Base-by-base conservation (phyloP, 2,797 vertebrate genomes). In the Amblyopsis hoosieri region DNA sequence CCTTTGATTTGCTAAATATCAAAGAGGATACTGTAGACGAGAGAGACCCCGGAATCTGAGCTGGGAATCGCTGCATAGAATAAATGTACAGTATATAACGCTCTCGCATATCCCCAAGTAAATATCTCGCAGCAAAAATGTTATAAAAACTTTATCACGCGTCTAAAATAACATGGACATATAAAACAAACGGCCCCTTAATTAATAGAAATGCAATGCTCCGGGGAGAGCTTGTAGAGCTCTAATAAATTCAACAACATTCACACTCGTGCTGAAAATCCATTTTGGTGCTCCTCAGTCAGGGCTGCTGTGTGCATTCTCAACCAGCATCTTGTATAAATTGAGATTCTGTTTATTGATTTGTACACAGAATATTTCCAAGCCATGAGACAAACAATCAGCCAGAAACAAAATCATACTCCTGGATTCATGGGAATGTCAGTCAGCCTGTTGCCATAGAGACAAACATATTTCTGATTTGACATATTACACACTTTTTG, bases 121-220 rank as follows among this genome's bases (percentile, higher is more conserved):
- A 45, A 45, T 47, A 12, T 15, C 4, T 2, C 3, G 47, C 65
- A 62, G 31, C 2, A 6, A 54, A 45, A 49, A 57, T 56, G 65
- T 71, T 46, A 72, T 80, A 50, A 82, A 83, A 76, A 75, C 74
- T 84, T 79, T 33, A 84, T 71, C 45, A 46, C 17, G 71, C 71
- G 29, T 66, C 60, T 67, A 54, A 66, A 64, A 45, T 64, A 46
- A 33, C 31, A 45, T 67, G 62, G 74, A 69, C 62, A 17, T 23
- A 58, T 63, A 52, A 72, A 74, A 69, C 54, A 67, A 74, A 54
- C 2, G 1, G 37, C 7, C 57, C 62, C 17, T 68, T 76, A 82
- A 85, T 85, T 77, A 86, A 67, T 62, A 74, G 62, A 79, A 82
- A 67, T 54, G 62, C 64, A 62, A 60, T 54, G 67, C 71, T 59